A percentile compares a stretch with the other conserved stretches of the same genome.
Conservation (phyloP, 2,888 invertebrate species). For the Operophtera brumata region DNA sequence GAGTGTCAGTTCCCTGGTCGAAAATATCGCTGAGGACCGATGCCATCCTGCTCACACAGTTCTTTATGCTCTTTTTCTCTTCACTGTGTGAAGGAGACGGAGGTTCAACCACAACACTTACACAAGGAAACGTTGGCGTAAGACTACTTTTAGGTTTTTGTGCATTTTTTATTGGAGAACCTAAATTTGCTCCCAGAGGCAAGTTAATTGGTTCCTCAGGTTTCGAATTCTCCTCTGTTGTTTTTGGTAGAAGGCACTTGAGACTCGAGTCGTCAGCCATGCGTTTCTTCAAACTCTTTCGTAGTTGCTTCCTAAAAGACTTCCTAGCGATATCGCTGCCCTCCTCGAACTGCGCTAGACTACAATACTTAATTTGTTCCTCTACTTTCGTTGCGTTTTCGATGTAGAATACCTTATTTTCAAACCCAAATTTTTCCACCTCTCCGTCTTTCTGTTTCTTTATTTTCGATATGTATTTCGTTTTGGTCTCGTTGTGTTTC, state of each 20-base stretch:
- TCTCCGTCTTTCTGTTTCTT: slow-evolving; percentile 72
- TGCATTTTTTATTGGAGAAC: slow-evolving; percentile 19
- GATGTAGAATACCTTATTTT: slow-evolving; percentile 85
- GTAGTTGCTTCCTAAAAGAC: slow-evolving; percentile 83
- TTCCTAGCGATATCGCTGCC: slow-evolving; percentile 90
- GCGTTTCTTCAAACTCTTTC: slow-evolving; percentile 71
- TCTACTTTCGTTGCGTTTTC: slow-evolving; percentile 74
- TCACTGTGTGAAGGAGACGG: slow-evolving; percentile 86
- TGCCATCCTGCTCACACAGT: slow-evolving; percentile 68
- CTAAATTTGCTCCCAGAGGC: slow-evolving; percentile 27
- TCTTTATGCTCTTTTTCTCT: slow-evolving; percentile 71
- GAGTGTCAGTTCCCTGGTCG: slow-evolving; percentile 67
- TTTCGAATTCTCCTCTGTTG: slow-evolving; percentile 52
- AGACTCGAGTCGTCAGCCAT: slow-evolving; percentile 53
- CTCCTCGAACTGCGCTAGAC: slow-evolving; percentile 90
- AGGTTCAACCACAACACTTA: slow-evolving; percentile 87
- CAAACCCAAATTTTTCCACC: slow-evolving; percentile 84
- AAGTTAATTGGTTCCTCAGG: slow-evolving; percentile 34
- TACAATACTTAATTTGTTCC: slow-evolving; percentile 86
- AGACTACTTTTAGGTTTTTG: slow-evolving; percentile 29
- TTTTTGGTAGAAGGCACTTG: slow-evolving; percentile 61
- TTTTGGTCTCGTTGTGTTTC: slow-evolving; percentile 80
- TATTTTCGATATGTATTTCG: slow-evolving; percentile 76
- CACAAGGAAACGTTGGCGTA: slow-evolving; percentile 79
- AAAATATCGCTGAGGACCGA: slow-evolving; percentile 72